Evolutionary conservation across 2,797 vertebrate genomes (phyloP), one percentile per base, ranked within the genome.

Genomic region (Lutjanus campechanus): DNA sequence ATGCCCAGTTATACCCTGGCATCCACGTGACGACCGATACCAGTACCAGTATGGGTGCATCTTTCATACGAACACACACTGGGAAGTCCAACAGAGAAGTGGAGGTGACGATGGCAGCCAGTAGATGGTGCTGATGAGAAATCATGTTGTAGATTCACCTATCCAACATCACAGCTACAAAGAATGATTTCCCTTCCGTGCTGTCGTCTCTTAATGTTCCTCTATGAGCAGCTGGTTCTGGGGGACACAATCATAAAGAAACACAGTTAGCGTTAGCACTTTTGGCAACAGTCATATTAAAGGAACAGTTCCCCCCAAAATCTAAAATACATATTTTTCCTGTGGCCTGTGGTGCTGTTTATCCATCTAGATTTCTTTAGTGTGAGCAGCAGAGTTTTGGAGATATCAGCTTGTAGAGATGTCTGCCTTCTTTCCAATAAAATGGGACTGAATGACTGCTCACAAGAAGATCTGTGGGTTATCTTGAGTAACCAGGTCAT

Each of bases 161-260:
- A 95, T 96, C 94, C 94, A 93, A 93, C 95, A 92, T 95, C 94
- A 95, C 92, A 96, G 95, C 95, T 93, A 94, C 89, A 94, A 95
- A 88, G 85, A 90, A 93, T 73, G 93, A 93, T 72, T 66, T 94
- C 95, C 91, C 93, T 94, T 87, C 87, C 92, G 88, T 85, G 91
- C 87, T 94, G 88, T 94, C 91, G 82, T 90, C 92, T 77, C 85
- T 94, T 96, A 97, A 95, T 96, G 96, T 94, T 97, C 96, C 92
- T 96, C 96, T 93, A 96, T 95, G 90, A 96, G 93, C 84, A 94
- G 84, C 96, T 97, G 97, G 92, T 96, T 98, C 97, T 98, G 96
- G 2, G 43, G 77, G 89, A 95, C 29, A 91, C 41, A 85, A 71
- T 1, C 70, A 77, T 17, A 15, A 69, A 74, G 8, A 76, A 55